Evolutionary conservation across 2,797 vertebrate genomes (phyloP).

Genomic region (Amblyopsis hoosieri): DNA sequence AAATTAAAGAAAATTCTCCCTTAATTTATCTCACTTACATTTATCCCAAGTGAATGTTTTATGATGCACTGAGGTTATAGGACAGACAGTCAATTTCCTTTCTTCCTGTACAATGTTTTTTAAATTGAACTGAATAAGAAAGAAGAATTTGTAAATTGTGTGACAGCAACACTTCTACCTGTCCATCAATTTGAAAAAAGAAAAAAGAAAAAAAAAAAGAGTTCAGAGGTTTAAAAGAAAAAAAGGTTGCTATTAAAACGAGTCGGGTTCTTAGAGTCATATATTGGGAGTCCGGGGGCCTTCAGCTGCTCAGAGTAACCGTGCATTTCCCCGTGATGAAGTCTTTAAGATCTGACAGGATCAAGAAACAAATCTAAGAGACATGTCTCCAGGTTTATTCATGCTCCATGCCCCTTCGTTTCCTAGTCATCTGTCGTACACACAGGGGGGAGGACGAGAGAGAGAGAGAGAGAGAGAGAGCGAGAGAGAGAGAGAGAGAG

Average conservation of each 20-base stretch:
- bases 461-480: slow-evolving; percentile 17
- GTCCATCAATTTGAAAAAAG: slow-evolving; percentile 47
- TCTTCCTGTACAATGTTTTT: slow-evolving; percentile 8
- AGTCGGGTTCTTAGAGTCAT: slow-evolving; percentile 57
- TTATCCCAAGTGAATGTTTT: slow-evolving; percentile 23
- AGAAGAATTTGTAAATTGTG: slow-evolving; percentile 11
- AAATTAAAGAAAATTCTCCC: slow-evolving; percentile 20
- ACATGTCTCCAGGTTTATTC: slow-evolving; percentile 78
- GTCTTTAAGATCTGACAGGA: slow-evolving; percentile 79
- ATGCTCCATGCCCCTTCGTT: slow-evolving; percentile 68
- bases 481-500: slow-evolving; percentile 16
- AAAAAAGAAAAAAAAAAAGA: slow-evolving; percentile 1
- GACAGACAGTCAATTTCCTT: slow-evolving; percentile 27
- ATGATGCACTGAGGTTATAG: slow-evolving; percentile 3
- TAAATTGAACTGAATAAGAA: slow-evolving; percentile 28
- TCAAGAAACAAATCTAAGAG: slow-evolving; percentile 79
- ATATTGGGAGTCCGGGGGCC: slow-evolving; percentile 58
- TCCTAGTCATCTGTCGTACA: slow-evolving; percentile 71
- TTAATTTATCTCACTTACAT: slow-evolving; percentile 4
- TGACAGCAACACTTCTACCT: slow-evolving; percentile 32
- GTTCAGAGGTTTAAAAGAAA: slow-evolving; percentile 25
- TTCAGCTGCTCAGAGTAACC: slow-evolving; percentile 65
- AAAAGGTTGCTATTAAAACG: slow-evolving; percentile 26
- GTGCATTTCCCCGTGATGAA: slow-evolving; percentile 70
- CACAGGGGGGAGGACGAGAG: slow-evolving; percentile 51